Percentiles rank a stretch among this genome's conserved stretches.
phyloP scores from a whole-genome alignment of 2,888 invertebrate species.

The Mystacides longicornis region DNA sequence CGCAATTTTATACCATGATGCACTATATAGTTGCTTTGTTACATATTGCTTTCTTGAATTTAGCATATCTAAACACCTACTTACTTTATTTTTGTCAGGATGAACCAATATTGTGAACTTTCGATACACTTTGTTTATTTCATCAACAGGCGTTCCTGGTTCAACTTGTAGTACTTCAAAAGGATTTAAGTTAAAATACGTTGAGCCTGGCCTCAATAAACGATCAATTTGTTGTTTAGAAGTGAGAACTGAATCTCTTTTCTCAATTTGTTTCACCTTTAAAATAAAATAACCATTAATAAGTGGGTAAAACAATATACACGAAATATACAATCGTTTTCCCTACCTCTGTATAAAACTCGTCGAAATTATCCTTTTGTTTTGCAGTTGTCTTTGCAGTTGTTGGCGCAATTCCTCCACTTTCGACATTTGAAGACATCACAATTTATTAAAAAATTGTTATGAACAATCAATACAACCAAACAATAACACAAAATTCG shows the following conservation, averaged over 20 bases:
- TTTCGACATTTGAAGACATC: not conserved
- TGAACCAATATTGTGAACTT: conserved; percentile 95
- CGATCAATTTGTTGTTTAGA: conserved; percentile 96
- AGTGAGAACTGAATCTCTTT: conserved; percentile 92
- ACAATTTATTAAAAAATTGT: too few relatives aligned
- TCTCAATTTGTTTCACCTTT: conserved; percentile 98
- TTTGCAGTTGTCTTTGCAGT: not conserved
- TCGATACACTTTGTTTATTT: conserved; percentile 94
- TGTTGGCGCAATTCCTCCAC: not conserved
- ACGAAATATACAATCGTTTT: not conserved
- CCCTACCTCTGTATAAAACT: conserved; percentile 73
- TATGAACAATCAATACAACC: too few relatives aligned
- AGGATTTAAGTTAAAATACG: conserved; percentile 98
- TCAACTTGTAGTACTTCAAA: conserved; percentile 89
- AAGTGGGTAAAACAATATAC: conserved; percentile 3
- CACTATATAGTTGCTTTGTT: too few relatives aligned
- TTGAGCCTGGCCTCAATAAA: conserved; percentile 90
- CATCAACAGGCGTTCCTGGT: conserved; percentile 80
- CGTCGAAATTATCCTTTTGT: conserved; percentile 63
- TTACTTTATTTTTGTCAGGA: conserved; percentile 90
- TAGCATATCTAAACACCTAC: too few relatives aligned
- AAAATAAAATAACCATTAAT: conserved; percentile 27
- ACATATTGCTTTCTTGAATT: too few relatives aligned
- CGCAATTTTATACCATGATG: too few relatives aligned
- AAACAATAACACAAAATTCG: too few relatives aligned